A percentile compares a stretch with the other conserved stretches of the same genome.
phyloP scores from a whole-genome alignment of 2,113 vertebrate genomes.

The Paramormyrops kingsleyae region DNA sequence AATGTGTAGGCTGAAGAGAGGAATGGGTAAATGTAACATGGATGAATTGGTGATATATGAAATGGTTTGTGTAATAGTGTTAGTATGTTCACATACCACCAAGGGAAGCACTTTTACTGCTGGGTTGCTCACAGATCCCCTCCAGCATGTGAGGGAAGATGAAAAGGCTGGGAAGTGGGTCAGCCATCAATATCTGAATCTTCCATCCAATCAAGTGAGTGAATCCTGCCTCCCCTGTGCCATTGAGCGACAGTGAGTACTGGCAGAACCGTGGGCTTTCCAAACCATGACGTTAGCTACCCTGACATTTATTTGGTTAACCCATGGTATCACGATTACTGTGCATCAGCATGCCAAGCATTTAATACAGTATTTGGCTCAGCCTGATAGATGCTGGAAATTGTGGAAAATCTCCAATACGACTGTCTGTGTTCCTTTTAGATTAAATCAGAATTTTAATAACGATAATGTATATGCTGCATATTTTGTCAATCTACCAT shows the following conservation, averaged over 20 bases:
- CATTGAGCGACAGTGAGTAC: not conserved
- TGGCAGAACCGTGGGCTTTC: not conserved
- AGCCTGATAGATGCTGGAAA: not conserved
- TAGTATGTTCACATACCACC: not conserved
- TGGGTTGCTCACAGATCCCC: not conserved
- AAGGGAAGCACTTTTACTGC: slow-evolving; percentile 5
- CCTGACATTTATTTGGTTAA: slow-evolving; percentile 1
- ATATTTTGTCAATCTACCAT: not conserved
- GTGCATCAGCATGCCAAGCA: not conserved
- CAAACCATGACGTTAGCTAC: not conserved
- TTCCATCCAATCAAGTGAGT: not conserved
- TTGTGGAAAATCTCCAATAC: not conserved
- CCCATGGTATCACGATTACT: not conserved
- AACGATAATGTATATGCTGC: not conserved
- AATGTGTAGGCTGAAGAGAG: not conserved
- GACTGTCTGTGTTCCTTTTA: not conserved
- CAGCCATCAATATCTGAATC: not conserved
- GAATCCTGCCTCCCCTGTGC: not conserved
- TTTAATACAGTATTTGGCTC: not conserved
- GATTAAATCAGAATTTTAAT: not conserved
- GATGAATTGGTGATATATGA: not conserved
- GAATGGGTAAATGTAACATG: not conserved
- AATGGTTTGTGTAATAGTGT: not conserved
- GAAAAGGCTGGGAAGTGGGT: not conserved
- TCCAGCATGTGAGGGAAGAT: not conserved